Conservation (phyloP, 2,113 vertebrate species). For the Phrynosoma blainvillii region DNA sequence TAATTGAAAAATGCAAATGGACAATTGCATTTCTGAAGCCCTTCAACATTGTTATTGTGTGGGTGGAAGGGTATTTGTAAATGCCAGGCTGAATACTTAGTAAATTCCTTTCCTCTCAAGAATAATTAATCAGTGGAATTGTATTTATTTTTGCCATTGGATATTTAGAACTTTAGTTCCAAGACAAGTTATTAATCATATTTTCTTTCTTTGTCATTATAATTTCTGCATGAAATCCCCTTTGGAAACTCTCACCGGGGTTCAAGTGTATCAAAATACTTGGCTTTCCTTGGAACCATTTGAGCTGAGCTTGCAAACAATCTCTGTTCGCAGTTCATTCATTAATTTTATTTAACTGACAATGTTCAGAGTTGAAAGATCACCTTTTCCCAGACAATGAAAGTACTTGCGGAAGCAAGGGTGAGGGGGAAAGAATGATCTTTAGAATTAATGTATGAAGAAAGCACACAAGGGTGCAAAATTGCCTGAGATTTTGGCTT, state of each 20-base stretch:
- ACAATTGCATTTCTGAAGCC: conserved; percentile 45
- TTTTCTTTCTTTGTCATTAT: conserved; percentile 40
- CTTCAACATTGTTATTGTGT: conserved; percentile 41
- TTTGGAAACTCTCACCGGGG: conserved; percentile 26
- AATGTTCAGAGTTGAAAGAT: conserved; percentile 23
- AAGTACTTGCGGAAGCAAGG: conserved; percentile 27
- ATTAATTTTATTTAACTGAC: conserved; percentile 42
- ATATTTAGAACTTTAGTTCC: conserved; percentile 58
- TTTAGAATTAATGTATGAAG: conserved; percentile 45
- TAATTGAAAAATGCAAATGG: conserved; percentile 53
- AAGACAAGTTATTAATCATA: conserved; percentile 65
- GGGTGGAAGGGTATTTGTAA: conserved; percentile 38
- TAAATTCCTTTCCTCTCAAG: conserved; percentile 62
- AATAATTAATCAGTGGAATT: conserved; percentile 62
- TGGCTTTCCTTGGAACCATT: conserved; percentile 31
- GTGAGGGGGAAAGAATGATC: conserved; percentile 2
- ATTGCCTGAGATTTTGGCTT: conserved; percentile 55
- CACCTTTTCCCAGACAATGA: conserved; percentile 50
- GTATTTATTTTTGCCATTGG: not conserved
- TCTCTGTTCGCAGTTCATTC: conserved; percentile 46
- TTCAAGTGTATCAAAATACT: conserved; percentile 31
- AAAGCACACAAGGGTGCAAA: conserved; percentile 15
- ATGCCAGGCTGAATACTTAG: conserved; percentile 60
- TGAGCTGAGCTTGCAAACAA: conserved; percentile 57
- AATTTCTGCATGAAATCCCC: conserved; percentile 51